Evolutionary conservation across 1,140 invertebrate genomes (phyloP).

Genomic region (Diachasmimorpha longicaudata): DNA sequence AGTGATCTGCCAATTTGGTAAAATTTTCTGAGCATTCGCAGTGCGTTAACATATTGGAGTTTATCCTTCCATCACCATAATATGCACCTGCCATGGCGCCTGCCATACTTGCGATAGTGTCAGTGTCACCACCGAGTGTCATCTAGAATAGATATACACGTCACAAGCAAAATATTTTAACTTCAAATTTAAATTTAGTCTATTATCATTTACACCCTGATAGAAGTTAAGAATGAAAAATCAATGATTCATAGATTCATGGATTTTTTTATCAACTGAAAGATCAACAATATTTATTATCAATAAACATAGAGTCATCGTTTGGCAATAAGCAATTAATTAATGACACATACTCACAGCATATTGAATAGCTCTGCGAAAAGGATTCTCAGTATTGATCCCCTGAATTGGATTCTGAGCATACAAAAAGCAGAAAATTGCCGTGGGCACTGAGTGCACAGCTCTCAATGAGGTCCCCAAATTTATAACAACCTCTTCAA

Average conservation of each 20-base stretch:
- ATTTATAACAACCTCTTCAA: slow-evolving; percentile 64
- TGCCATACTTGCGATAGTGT: slow-evolving; percentile 82
- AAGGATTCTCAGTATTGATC: slow-evolving; percentile 65
- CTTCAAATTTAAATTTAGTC: too few species aligned
- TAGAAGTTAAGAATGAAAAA: too few species aligned
- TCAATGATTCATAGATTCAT: too few species aligned
- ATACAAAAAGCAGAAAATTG: slow-evolving; percentile 76
- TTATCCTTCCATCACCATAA: slow-evolving; percentile 71
- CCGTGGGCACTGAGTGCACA: slow-evolving; percentile 76
- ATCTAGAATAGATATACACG: slow-evolving; percentile 65
- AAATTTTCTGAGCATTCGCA: slow-evolving; percentile 71
- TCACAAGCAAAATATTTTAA: background rate
- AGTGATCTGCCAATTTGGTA: slow-evolving; percentile 58
- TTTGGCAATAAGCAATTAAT: background rate
- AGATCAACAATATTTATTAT: background rate
- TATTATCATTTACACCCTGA: too few species aligned
- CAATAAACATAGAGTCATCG: background rate
- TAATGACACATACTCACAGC: slow-evolving; percentile 43
- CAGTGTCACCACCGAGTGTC: slow-evolving; percentile 79
- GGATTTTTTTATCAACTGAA: too few species aligned
- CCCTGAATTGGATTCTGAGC: slow-evolving; percentile 65
- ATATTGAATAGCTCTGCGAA: slow-evolving; percentile 70
- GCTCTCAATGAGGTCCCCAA: slow-evolving; percentile 73
- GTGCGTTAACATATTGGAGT: slow-evolving; percentile 64
- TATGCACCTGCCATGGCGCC: slow-evolving; percentile 78